These are phyloP conservation scores for Leptopilina drosophilae DNA, from an alignment of 2,888 invertebrate species.

Conservation along the genomic window DNA sequence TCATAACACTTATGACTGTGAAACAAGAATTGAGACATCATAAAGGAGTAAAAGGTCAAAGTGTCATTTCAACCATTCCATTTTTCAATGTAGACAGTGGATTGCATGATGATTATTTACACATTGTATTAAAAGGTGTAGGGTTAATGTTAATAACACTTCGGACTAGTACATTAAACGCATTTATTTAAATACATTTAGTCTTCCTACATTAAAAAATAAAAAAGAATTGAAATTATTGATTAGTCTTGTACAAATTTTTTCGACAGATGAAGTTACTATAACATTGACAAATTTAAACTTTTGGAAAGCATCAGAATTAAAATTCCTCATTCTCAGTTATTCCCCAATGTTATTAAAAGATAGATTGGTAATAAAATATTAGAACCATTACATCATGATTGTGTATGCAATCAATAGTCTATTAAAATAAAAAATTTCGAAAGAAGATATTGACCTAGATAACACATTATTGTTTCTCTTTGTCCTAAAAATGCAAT, in stretches of 20 bases:
- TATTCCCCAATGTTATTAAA: slow-evolving; percentile 41
- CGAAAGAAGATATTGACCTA: slow-evolving; percentile 27
- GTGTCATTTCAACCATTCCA: slow-evolving; percentile 17
- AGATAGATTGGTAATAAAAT: background rate
- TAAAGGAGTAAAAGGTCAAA: slow-evolving; percentile 45
- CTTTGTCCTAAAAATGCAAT: slow-evolving; percentile 31
- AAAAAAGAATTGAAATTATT: background rate
- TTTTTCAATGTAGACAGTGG: background rate
- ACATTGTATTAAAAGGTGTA: background rate
- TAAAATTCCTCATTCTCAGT: slow-evolving; percentile 31
- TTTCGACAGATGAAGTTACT: slow-evolving; percentile 17
- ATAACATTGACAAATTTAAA: background rate
- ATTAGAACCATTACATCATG: slow-evolving; percentile 41
- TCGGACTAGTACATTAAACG: too few species aligned
- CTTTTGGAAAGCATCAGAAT: slow-evolving; percentile 39
- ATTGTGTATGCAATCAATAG: slow-evolving; percentile 21
- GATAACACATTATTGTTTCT: slow-evolving; percentile 27
- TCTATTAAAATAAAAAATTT: slow-evolving; percentile 33
- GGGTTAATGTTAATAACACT: too few species aligned
- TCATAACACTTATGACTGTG: slow-evolving; percentile 3
- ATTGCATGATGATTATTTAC: background rate
- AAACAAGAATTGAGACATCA: slow-evolving; percentile 1
- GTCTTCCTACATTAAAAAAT: too few species aligned
- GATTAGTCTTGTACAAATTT: background rate
- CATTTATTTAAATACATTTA: too few species aligned